Conservation (phyloP, 2,797 vertebrate species). For the Anabas testudineus region DNA sequence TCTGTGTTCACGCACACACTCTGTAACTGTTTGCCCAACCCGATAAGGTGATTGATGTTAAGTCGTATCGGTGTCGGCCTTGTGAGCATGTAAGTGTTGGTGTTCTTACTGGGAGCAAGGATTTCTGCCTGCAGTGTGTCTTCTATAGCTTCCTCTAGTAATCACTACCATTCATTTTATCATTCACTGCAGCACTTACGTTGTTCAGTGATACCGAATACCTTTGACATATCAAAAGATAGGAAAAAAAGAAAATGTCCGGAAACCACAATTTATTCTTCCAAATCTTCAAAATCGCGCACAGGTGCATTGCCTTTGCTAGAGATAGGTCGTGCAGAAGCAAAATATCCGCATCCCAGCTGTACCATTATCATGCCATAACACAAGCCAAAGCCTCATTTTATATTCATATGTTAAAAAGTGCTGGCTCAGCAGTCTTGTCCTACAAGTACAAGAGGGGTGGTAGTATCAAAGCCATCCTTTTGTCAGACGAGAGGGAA, state of each 20-base stretch:
- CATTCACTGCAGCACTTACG: constrained; percentile 33
- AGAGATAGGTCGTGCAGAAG: constrained; percentile 19
- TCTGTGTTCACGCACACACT: constrained; percentile 17
- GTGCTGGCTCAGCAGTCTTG: constrained; percentile 71
- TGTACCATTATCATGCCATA: constrained; percentile 51
- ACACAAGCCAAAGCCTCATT: constrained; percentile 63
- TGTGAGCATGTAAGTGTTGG: constrained; percentile 50
- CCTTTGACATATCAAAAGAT: constrained; percentile 15
- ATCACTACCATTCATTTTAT: constrained; percentile 53
- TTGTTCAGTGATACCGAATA: constrained; percentile 20
- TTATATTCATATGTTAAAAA: constrained; percentile 72
- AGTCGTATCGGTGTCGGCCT: constrained; percentile 56
- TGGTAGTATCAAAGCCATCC: constrained; percentile 65
- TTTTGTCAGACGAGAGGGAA: constrained; percentile 63
- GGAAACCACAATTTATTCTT: constrained; percentile 19
- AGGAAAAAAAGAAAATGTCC: not conserved
- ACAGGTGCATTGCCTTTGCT: constrained; percentile 33
- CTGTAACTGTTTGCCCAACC: constrained; percentile 39
- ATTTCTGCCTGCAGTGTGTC: constrained; percentile 51
- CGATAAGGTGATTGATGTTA: constrained; percentile 56
- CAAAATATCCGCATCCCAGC: constrained; percentile 27
- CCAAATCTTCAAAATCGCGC: constrained; percentile 19
- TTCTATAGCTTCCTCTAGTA: constrained; percentile 34
- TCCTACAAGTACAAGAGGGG: constrained; percentile 51
- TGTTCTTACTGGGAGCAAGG: constrained; percentile 53